Evolutionary conservation across 2,113 vertebrate species (phyloP), one percentile per base, ranked within the genome.

Genomic region (Lanius ludovicianus): DNA sequence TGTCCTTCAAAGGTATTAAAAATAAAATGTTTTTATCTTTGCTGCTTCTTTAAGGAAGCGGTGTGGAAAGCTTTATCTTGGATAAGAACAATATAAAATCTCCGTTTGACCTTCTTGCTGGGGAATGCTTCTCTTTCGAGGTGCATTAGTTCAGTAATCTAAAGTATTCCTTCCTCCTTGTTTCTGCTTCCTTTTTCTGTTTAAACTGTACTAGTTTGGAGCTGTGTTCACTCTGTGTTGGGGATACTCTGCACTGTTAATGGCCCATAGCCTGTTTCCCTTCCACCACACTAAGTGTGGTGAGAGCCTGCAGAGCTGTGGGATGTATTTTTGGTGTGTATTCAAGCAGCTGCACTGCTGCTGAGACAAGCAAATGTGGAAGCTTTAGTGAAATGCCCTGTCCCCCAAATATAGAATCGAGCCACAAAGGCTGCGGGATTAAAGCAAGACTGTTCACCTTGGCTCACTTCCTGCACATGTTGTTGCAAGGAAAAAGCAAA

Each of bases 311-410:
- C 18, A 6, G 77, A 47, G 42, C 23, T 57, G 55, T 18, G 37
- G 8, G 42, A 11, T 79, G 30, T 69, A 44, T 74, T 94, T 80
- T 74, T 89, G 79, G 53, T 79, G 82, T 68, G 35, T 60, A 7
- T 22, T 64, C 14, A 18, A 87, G 83, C 96, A 92, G 80, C 91
- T 94, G 90, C 33, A 13, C 47, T 88, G 64, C 64, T 90, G 71
- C 71, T 63, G 68, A 94, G 77, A 59, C 19, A 39, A 87, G 53
- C 70, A 69, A 86, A 87, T 35, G n/a, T 21, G 35, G 44, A 63
- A 33, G 67, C 91, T 94, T 63, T 33, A 62, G 80, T 89, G 67
- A 95, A 88, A 83, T 67, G 47, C 47, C 47, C 56, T 71, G 47
- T 70, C 13, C 53, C 57, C 69, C 68, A 88, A 53, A 74, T 81